phyloP scores from a whole-genome alignment of 2,113 vertebrate species.

The Rhinichthys klamathensis region DNA sequence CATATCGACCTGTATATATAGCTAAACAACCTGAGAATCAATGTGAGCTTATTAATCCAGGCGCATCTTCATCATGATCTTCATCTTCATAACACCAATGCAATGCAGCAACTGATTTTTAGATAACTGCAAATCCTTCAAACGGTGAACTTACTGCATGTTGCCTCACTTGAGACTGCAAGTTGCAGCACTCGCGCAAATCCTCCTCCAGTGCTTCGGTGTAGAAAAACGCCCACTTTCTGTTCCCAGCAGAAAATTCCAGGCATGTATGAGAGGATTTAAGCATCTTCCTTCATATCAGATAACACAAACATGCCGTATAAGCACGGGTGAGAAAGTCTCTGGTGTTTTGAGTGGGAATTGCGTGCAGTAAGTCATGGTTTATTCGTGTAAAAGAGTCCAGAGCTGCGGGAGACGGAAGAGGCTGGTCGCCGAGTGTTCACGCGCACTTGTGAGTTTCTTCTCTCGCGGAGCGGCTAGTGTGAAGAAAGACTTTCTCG shows the following conservation, averaged over 20 bases:
- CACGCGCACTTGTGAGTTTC: conserved; percentile 26
- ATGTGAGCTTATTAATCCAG: background rate
- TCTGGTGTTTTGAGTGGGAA: conserved; percentile 12
- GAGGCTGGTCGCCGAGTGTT: conserved; percentile 63
- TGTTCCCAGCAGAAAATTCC: conserved; percentile 40
- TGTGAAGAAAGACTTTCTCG: background rate
- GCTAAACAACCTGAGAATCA: background rate
- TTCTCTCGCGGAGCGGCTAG: conserved; percentile 9
- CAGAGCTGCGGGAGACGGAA: conserved; percentile 68
- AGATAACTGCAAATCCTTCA: background rate
- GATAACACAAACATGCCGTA: background rate
- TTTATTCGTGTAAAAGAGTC: conserved; percentile 36
- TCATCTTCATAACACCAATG: background rate
- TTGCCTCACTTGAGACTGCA: conserved; percentile 33
- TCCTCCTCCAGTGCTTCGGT: conserved; percentile 11
- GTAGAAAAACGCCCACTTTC: conserved; percentile 54
- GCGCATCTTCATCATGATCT: conserved; percentile 7
- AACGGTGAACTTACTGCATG: conserved; percentile 32
- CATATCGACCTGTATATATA: conserved; percentile 61
- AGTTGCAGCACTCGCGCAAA: conserved; percentile 31
- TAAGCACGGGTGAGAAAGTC: background rate
- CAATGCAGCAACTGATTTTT: background rate
- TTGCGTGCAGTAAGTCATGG: background rate
- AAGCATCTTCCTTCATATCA: conserved; percentile 20
- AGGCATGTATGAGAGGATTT: background rate